phyloP scores from a whole-genome alignment of 2,113 vertebrate species.

The Cyphomyrus plagiostoma region DNA sequence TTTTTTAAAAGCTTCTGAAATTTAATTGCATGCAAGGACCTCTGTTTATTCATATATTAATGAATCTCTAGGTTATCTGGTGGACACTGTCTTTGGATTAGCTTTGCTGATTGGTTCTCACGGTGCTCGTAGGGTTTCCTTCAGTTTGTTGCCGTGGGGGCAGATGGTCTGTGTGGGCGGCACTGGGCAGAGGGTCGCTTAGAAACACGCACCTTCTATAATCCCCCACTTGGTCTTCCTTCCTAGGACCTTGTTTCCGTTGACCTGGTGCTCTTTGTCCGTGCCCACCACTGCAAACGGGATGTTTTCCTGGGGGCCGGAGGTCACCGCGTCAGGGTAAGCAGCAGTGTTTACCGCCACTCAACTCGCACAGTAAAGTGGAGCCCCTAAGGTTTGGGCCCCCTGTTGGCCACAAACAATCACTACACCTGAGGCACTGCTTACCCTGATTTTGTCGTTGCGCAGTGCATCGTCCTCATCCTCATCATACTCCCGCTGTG shows the following conservation, averaged over 20 bases:
- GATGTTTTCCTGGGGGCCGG: constrained; percentile 69
- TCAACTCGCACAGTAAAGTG: background rate
- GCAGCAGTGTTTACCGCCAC: background rate
- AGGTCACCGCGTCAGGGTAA: background rate
- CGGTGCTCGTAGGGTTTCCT: background rate
- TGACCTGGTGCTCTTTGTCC: constrained; percentile 84
- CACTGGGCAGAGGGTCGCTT: background rate
- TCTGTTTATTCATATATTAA: background rate
- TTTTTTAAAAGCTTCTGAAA: background rate
- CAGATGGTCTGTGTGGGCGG: background rate
- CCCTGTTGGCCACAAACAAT: background rate
- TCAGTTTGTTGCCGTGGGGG: background rate
- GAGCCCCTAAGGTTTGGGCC: background rate
- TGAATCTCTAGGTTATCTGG: background rate
- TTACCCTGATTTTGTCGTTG: constrained; percentile 84
- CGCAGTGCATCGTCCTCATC: constrained; percentile 70
- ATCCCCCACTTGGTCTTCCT: constrained; percentile 96
- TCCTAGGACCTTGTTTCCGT: constrained; percentile 83
- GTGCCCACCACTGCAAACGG: constrained; percentile 93
- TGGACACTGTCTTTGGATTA: background rate
- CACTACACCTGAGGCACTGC: background rate
- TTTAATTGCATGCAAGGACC: background rate
- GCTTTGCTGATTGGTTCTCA: background rate
- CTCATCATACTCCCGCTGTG: constrained; percentile 80
- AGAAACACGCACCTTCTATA: constrained; percentile 76